Base-by-base conservation (phyloP, 1,140 invertebrate species). In the Anastrepha obliqua region DNA sequence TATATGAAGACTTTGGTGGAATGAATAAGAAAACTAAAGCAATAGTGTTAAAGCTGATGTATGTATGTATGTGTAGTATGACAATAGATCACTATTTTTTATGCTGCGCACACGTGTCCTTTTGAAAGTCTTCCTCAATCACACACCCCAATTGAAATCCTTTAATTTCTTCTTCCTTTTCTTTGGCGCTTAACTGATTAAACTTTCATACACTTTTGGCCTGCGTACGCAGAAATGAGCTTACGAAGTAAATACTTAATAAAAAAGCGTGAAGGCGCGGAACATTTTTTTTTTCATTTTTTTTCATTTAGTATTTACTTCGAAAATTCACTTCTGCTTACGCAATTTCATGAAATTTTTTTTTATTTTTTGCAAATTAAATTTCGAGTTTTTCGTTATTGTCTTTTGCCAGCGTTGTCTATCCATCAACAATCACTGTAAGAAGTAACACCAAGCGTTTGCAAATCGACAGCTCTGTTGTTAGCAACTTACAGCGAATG, bases 381-480 rank as follows among this genome's bases (percentile, higher is more conserved):
- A 29, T 29, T 29, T 13, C 60, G 60, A 62, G 4, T 17, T 15
- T 60, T 60, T 86, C 39, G 58, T 60, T 62, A 8, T 70, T 74
- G 3, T 3, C 7, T 67, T 74, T 51, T 58, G 8, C 5, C n/a
- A 59, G 8, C 62, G 70, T 59, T 65, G 9, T 74, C 51, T 42
- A 59, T 65, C 87, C 91, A 88, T 90, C 86, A 88, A 87, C 86
- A 89, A 89, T 93, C 92, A 93, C 92, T 93, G 92, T 93, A 93
- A 93, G 92, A 93, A 93, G 92, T 93, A 93, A 93, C 92, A 93
- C 92, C 92, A 93, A 93, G 91, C 92, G 88, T 58, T 89, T 88
- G 65, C 65, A 87, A 65, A 92, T 87, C 81, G 62, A 88, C 88
- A 91, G 89, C 91, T 91, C 89, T 92, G 91, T 90, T 90, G 89